Evolutionary conservation across 2,888 invertebrate genomes (phyloP), one percentile per base, ranked within the genome.

Genomic region (Blastobasis lacticolella): DNA sequence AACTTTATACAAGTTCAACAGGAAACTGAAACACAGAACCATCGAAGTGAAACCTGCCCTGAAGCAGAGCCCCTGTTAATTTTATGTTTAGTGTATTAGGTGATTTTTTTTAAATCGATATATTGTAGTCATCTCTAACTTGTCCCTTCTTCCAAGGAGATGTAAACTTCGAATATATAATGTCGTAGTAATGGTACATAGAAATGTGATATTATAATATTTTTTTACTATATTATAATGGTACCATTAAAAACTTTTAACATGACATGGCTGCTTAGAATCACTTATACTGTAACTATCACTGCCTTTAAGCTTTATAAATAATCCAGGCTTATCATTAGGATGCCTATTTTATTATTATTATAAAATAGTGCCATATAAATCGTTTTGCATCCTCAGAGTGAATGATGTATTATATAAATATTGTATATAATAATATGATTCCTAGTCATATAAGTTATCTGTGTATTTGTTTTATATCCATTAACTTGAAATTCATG

Each of bases 341-440:
- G 67, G 66, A 73, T 77, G 75, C 73, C 78, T 81, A 79, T 77
- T 81, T 81, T 80, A 79, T 80, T 71, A 53, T 55, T 51, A 67
- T 61, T 62, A 72, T 83, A 78, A 81, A 78, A 81, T 82, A 84
- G 85, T 86, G 86, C 86, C 86, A 86, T 86, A 85, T 56, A 57
- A 23, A 42, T 69, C 8, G 44, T 50, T 46, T 46, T 44, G 46
- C 49, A 55, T 51, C 48, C 49, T 51, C 41, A 43, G 47, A 49
- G 37, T 9, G 23, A 38, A 37, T 36, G 38, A 10, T 23, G n/a
- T n/a, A 10, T 44, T 6, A 10, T 49, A 37, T 44, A 52, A 23
- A 44, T 47, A 53, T 54, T 44, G 43, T 10, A 41, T 44, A 50
- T 9, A 45, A 47, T 48, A 23, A 40, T 53, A 50, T 48, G 45